Percentiles rank a stretch among this genome's conserved stretches.
Conservation (phyloP, 2,113 vertebrate species). For the Protobothrops flavoviridis region DNA sequence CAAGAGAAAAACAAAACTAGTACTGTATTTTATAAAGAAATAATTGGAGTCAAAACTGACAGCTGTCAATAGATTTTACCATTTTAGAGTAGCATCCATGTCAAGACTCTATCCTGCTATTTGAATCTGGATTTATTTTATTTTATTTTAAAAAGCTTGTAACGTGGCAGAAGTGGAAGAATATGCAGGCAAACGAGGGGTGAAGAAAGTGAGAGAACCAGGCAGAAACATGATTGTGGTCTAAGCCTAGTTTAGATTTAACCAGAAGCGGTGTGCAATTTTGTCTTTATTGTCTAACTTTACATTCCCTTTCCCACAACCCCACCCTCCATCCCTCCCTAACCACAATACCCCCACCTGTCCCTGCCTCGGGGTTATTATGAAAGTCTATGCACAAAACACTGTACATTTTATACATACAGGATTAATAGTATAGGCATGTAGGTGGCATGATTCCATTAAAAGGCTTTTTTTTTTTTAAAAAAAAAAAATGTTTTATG, state of each 20-base stretch:
- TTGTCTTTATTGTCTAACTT: slow-evolving; percentile 88
- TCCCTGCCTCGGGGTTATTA: slow-evolving; percentile 78
- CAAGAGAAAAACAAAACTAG: slow-evolving; percentile 55
- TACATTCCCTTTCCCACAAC: slow-evolving; percentile 70
- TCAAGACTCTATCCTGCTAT: slow-evolving; percentile 63
- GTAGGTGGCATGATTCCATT: slow-evolving; percentile 84
- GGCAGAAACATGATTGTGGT: slow-evolving; percentile 65
- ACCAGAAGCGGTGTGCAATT: slow-evolving; percentile 92
- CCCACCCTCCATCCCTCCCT: slow-evolving; percentile 64
- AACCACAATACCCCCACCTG: slow-evolving; percentile 50
- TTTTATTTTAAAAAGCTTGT: slow-evolving; percentile 55
- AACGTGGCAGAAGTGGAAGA: slow-evolving; percentile 55
- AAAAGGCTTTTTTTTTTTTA: slow-evolving; percentile 74
- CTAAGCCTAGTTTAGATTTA: slow-evolving; percentile 73
- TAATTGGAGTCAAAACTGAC: slow-evolving; percentile 38
- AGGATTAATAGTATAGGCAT: slow-evolving; percentile 86
- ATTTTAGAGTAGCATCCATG: slow-evolving; percentile 60
- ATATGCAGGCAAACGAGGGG: slow-evolving; percentile 52
- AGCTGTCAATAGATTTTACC: slow-evolving; percentile 55
- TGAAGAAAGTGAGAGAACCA: slow-evolving; percentile 45
- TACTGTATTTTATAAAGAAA: slow-evolving; percentile 45
- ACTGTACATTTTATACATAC: slow-evolving; percentile 82
- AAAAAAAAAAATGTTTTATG: slow-evolving; percentile 56
- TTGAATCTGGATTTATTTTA: slow-evolving; percentile 52
- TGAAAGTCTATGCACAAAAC: slow-evolving; percentile 82